Conservation (phyloP, 2,888 invertebrate genomes). For the Nephrotoma appendiculata region DNA sequence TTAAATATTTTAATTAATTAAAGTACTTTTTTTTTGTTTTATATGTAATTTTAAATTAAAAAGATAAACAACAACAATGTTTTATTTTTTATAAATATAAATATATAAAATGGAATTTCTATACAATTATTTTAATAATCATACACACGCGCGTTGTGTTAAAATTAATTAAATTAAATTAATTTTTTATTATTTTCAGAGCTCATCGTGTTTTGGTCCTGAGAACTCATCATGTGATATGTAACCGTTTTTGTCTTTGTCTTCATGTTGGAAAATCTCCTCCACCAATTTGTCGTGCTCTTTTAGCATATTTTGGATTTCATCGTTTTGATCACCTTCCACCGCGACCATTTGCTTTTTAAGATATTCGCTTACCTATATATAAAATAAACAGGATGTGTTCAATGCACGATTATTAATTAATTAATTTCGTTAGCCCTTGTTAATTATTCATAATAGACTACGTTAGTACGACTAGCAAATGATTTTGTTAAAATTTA, state of each 20-base stretch:
- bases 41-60: background rate
- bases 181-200: constrained; percentile 37
- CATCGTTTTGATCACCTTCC: constrained; percentile 59
- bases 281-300: constrained; percentile 88
- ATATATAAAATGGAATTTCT: background rate
- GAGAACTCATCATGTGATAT: constrained; percentile 95
- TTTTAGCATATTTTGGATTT: constrained; percentile 68
- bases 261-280: constrained; percentile 95
- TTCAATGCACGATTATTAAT: background rate
- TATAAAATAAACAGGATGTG: background rate
- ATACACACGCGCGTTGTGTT: background rate
- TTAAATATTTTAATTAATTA: background rate
- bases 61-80: background rate
- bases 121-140: background rate
- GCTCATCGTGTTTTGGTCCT: constrained; percentile 94
- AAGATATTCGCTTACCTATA: constrained; percentile 79
- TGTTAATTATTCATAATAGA: background rate
- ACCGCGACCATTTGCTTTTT: constrained; percentile 82
- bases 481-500: background rate
- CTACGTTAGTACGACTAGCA: background rate
- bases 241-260: constrained; percentile 90
- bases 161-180: background rate
- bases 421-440: background rate
- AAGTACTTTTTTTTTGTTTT: background rate
- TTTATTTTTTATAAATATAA: background rate